Conservation (phyloP, 2,113 vertebrate genomes). For the Pseudopodoces humilis region DNA sequence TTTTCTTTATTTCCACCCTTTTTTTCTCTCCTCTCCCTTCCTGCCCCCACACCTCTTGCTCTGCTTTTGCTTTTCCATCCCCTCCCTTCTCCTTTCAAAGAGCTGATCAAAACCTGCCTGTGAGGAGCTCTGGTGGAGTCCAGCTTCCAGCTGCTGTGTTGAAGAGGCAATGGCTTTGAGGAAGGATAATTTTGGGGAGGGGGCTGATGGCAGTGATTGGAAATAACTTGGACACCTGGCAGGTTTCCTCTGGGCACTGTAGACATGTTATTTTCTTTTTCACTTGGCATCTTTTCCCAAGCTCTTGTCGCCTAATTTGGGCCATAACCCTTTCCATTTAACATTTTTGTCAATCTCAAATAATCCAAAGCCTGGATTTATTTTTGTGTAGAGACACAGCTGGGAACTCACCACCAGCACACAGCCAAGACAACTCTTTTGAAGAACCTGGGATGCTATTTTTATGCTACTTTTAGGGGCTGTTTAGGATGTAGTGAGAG, state of each 20-base stretch:
- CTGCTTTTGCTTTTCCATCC: slow-evolving; percentile 65
- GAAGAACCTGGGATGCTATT: background rate
- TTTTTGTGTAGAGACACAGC: background rate
- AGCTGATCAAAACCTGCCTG: background rate
- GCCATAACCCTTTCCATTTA: background rate
- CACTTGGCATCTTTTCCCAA: background rate
- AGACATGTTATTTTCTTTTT: background rate
- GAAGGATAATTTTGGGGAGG: background rate
- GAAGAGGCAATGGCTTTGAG: background rate
- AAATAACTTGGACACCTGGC: background rate
- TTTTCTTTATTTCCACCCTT: slow-evolving; percentile 36
- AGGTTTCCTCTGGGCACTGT: slow-evolving; percentile 10
- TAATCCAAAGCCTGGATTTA: background rate
- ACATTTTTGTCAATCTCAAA: background rate
- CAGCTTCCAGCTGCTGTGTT: background rate
- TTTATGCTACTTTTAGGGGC: background rate
- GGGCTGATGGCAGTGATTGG: background rate
- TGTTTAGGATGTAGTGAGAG: background rate
- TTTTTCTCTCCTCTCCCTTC: slow-evolving; percentile 36
- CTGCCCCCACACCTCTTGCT: background rate
- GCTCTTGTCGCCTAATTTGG: background rate
- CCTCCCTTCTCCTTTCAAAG: slow-evolving; percentile 42
- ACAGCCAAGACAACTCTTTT: background rate
- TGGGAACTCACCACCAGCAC: background rate
- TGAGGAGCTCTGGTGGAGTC: background rate